Conservation (phyloP, 2,113 vertebrate genomes). For the Labeo catla region DNA sequence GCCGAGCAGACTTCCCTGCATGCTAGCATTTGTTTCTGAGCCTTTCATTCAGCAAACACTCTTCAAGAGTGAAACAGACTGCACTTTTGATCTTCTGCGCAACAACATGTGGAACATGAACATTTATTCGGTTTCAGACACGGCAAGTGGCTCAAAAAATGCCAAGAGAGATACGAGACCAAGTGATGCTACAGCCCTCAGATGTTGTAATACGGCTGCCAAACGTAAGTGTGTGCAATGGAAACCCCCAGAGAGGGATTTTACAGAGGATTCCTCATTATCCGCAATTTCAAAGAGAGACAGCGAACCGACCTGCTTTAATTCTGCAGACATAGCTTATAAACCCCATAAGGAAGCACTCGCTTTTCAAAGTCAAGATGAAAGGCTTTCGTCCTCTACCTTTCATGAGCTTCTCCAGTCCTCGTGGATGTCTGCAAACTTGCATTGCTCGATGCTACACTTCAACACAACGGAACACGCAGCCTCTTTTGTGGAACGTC, state of each 20-base stretch:
- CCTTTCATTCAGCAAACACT: not conserved
- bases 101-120: not conserved
- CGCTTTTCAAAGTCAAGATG: slow-evolving; percentile 11
- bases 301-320: not conserved
- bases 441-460: slow-evolving; percentile 54
- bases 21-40: not conserved
- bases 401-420: slow-evolving; percentile 57
- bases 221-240: not conserved
- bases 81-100: not conserved
- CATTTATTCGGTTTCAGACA: not conserved
- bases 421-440: slow-evolving; percentile 57
- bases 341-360: not conserved
- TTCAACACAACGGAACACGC: not conserved
- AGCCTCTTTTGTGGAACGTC: not conserved
- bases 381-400: slow-evolving; percentile 31
- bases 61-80: slow-evolving; percentile 4
- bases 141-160: not conserved
- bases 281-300: not conserved
- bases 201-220: not conserved
- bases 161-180: not conserved
- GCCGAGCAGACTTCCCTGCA: not conserved
- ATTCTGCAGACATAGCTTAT: not conserved
- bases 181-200: not conserved
- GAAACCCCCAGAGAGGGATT: not conserved
- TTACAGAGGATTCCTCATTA: slow-evolving; percentile 16